phyloP scores from a whole-genome alignment of 92 coral and sea anemone genomes.

The Siderastrea siderea region DNA sequence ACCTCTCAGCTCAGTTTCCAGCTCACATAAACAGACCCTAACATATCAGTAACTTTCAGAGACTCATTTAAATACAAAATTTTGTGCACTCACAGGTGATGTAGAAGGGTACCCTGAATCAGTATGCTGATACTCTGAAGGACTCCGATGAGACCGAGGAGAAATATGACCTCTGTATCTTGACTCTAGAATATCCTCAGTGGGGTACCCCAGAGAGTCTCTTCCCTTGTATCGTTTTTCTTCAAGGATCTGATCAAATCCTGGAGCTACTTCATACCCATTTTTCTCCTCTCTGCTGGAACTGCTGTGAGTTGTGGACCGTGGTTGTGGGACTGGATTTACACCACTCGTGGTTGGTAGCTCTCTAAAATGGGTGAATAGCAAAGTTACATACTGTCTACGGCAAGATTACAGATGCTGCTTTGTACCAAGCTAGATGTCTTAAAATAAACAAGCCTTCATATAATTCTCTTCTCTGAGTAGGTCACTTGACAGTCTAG shows the following conservation, averaged over 20 bases:
- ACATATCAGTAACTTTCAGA: no score
- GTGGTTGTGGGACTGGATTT: slow-evolving; percentile 65
- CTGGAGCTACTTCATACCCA: slow-evolving; percentile 60
- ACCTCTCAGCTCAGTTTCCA: no score
- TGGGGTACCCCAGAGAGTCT: slow-evolving; percentile 49
- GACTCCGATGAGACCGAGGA: slow-evolving; percentile 60
- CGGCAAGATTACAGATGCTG: not conserved
- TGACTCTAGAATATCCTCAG: slow-evolving; percentile 54
- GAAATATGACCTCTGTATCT: slow-evolving; percentile 58
- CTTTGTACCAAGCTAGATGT: not conserved
- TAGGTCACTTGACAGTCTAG: no score
- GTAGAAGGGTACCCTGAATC: slow-evolving; percentile 92
- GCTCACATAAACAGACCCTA: no score
- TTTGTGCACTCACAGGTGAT: slow-evolving; percentile 77
- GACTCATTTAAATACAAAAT: no score
- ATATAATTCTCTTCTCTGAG: no score
- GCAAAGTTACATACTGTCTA: not conserved
- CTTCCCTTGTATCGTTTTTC: slow-evolving; percentile 57
- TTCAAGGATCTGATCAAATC: slow-evolving; percentile 40
- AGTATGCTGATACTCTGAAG: slow-evolving; percentile 79
- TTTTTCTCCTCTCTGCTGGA: slow-evolving; percentile 74
- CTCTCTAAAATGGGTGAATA: slow-evolving; percentile 58
- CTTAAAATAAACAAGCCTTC: no score
- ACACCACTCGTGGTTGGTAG: slow-evolving; percentile 80
- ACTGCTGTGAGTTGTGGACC: slow-evolving; percentile 73